Conservation (phyloP, 2,113 vertebrate genomes). For the Notechis scutatus region DNA sequence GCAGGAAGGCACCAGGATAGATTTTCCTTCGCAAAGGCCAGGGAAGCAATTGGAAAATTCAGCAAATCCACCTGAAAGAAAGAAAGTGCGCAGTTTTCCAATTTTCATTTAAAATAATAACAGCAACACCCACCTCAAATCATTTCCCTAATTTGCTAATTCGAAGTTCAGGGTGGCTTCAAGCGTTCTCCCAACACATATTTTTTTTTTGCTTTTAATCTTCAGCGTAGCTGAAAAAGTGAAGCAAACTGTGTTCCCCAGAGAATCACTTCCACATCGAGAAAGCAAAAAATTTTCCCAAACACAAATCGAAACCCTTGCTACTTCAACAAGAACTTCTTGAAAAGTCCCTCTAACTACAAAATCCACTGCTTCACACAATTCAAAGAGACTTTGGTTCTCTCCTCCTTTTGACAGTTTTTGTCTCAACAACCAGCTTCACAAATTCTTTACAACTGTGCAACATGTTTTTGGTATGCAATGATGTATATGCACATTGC, state of each 20-base stretch:
- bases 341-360: neutral
- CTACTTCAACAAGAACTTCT: neutral
- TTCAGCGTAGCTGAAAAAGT: neutral
- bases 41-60: conserved; percentile 89
- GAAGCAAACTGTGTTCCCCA: neutral
- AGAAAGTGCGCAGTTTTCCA: conserved; percentile 10
- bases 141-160: neutral
- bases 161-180: neutral
- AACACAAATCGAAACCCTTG: neutral
- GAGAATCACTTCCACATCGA: neutral
- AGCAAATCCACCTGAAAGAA: conserved; percentile 83
- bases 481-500: neutral
- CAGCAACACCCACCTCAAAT: neutral
- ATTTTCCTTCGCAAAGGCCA: conserved; percentile 92
- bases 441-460: neutral
- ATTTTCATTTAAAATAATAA: neutral
- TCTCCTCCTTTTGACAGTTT: neutral
- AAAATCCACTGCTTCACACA: neutral
- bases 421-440: neutral
- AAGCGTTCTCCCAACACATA: neutral
- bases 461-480: neutral
- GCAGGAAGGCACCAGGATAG: conserved; percentile 80
- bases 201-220: neutral
- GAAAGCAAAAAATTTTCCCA: neutral
- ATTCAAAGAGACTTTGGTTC: neutral